phyloP scores from a whole-genome alignment of 2,888 invertebrate genomes.

The Apamea epomidion region DNA sequence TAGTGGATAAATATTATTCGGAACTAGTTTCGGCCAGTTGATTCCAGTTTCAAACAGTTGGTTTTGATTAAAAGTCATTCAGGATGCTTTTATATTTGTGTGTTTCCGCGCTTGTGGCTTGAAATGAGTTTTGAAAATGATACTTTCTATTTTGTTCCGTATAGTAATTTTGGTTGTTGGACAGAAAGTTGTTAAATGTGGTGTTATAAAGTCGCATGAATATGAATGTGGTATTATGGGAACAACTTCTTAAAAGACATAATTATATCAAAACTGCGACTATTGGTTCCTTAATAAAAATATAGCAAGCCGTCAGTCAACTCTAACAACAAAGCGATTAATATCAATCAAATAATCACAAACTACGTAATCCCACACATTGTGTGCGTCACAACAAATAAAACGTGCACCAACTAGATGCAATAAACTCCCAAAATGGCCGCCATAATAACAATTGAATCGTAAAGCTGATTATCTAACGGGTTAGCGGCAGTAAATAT shows the following conservation, averaged over 20 bases:
- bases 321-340: slow-evolving; percentile 17
- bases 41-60: slow-evolving; percentile 77
- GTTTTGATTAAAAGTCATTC: slow-evolving; percentile 77
- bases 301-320: background rate
- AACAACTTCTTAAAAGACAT: background rate
- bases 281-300: background rate
- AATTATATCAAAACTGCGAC: background rate
- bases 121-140: slow-evolving; percentile 39
- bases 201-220: background rate
- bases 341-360: slow-evolving; percentile 22
- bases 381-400: slow-evolving; percentile 22
- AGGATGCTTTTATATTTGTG: slow-evolving; percentile 46
- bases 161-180: background rate
- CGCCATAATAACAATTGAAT: slow-evolving; percentile 57
- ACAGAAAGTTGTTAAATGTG: too few species aligned
- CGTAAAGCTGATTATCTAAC: slow-evolving; percentile 65
- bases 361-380: slow-evolving; percentile 19
- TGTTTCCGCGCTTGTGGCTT: slow-evolving; percentile 31
- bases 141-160: slow-evolving; percentile 13
- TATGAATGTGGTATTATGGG: background rate
- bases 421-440: slow-evolving; percentile 48
- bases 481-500: slow-evolving; percentile 60
- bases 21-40: slow-evolving; percentile 79
- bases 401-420: slow-evolving; percentile 33
- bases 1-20: slow-evolving; percentile 84